Percentiles rank a stretch among this genome's conserved stretches.
Evolutionary conservation across 2,113 vertebrate genomes (phyloP).

Genomic region (Apistogramma diplotaenia): DNA sequence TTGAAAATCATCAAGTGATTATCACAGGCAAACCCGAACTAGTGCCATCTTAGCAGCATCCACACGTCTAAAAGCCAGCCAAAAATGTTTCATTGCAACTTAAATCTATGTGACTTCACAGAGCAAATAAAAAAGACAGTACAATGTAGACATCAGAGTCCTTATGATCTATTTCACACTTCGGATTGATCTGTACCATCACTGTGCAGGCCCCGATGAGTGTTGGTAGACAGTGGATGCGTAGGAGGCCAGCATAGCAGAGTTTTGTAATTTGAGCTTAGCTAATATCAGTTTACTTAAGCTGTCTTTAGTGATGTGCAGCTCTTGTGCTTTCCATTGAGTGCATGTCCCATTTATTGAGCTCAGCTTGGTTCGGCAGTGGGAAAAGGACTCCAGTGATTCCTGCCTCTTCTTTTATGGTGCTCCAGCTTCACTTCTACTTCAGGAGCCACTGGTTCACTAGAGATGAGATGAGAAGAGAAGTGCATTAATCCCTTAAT

Average conservation of each 20-base stretch:
- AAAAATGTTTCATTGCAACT: not conserved
- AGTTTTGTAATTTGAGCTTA: not conserved
- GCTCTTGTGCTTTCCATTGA: not conserved
- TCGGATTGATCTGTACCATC: not conserved
- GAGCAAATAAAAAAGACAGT: conserved; percentile 37
- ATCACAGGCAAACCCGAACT: not conserved
- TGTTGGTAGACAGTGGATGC: not conserved
- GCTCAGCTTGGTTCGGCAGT: conserved; percentile 5
- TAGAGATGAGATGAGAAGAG: conserved; percentile 16
- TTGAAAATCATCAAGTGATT: not conserved
- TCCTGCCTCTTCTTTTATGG: not conserved
- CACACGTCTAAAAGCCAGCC: not conserved
- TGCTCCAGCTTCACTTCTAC: conserved; percentile 28
- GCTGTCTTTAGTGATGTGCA: conserved; percentile 1
- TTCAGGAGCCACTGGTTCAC: conserved; percentile 79
- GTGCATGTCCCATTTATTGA: not conserved
- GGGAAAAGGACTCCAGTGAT: conserved; percentile 8
- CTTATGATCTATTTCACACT: conserved; percentile 11
- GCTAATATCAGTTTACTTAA: conserved; percentile 24
- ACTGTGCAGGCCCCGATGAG: not conserved
- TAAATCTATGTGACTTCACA: not conserved
- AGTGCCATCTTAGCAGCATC: conserved; percentile 3
- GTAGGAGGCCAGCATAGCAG: conserved; percentile 6
- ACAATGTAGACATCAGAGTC: conserved; percentile 12
- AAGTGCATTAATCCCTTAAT: not conserved